Base-by-base conservation (phyloP, 1,140 invertebrate genomes). In the Dreissena rostriformis region DNA sequence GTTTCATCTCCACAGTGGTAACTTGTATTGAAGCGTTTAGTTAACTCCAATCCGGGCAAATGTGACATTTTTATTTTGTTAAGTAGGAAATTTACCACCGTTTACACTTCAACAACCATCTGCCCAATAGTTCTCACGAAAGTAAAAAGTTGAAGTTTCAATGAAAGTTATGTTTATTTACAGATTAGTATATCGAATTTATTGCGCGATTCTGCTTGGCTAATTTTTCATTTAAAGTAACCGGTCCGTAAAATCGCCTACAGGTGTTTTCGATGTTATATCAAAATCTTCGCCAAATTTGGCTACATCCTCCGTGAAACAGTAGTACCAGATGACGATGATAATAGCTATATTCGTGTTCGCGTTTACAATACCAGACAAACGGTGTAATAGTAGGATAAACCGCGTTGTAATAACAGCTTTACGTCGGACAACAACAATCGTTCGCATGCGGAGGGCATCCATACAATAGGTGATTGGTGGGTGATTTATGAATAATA, bases 221-320 rank as follows among this genome's bases (percentile, higher is more conserved):
- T n/a, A 61, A 61, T 6, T 61, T 24, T n/a, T 24, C 57, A 5
- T 61, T 61, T 19, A 61, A n/a, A 19, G 12, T 29, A 65, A 75
- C 22, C 67, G 28, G n/a, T 49, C 71, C 80, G 70, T 82, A 55
- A 82, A 82, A 82, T 82, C 52, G 71, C 26, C 22, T 82, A 82
- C 80, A 82, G 80, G 80, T 82, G 80, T 67, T 82, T 67, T 82
- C 19, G 26, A 55, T 8, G 17, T n/a, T 28, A 12, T 29, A 70
- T 61, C 51, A 79, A 29, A 66, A 57, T 70, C 8, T 53, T 7
- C 28, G 66, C 26, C 19, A n/a, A 29, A 53, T 57, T 53, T 24
- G 68, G 65, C 53, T 29, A 79, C 29, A 55, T 14, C 8, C 66
- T 1, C 49, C 77, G 28, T 79, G 77, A 79, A 79, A 79, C 39